Evolutionary conservation across 2,797 vertebrate genomes (phyloP), one percentile per base, ranked within the genome.

Genomic region (Rhinella marina): DNA sequence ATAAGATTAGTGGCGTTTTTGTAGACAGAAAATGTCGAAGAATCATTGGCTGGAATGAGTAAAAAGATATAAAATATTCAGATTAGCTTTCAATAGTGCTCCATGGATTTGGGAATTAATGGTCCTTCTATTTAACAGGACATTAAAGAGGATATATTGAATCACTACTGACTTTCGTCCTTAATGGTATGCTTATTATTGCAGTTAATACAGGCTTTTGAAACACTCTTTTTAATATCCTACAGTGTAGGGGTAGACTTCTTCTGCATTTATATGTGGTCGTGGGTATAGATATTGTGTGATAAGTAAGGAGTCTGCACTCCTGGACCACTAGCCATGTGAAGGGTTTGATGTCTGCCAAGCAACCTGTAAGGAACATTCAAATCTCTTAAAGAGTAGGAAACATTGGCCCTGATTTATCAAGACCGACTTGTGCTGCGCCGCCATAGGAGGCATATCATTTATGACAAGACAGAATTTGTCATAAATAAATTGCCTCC

Each of bases 91-190:
- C 70, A 48, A 61, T 76, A n/a, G 70, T 59, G 75, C 82, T 75
- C 82, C 12, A 75, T 75, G 70, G 70, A 61, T 73, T 84, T 84
- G 52, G 54, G 25, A 84, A 84, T 84, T 73, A 84, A 84, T 75
- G 56, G 56, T 2, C 82, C 82, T 29, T 84, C 68, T 62, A 75
- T 84, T 75, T 75, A 84, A 75, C 29, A 13, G 56, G 56, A 84
- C 70, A 84, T 84, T 84, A 84, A 84, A 61, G 29, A 75, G 54
- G 7, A 76, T 84, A 73, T 76, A 84, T 84, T 84, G 70, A 50
- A 84, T 21, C 56, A 50, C 50, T 75, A 14, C 82, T 75, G 56
- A 61, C 54, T 57, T 82, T 82, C 23, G 54, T 73, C 29, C 12
- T 59, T 73, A 32, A 48, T 72, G 14, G 25, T 57, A 73, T 32